phyloP scores from a whole-genome alignment of 2,888 invertebrate species.

The Nemotelus nigrinus region DNA sequence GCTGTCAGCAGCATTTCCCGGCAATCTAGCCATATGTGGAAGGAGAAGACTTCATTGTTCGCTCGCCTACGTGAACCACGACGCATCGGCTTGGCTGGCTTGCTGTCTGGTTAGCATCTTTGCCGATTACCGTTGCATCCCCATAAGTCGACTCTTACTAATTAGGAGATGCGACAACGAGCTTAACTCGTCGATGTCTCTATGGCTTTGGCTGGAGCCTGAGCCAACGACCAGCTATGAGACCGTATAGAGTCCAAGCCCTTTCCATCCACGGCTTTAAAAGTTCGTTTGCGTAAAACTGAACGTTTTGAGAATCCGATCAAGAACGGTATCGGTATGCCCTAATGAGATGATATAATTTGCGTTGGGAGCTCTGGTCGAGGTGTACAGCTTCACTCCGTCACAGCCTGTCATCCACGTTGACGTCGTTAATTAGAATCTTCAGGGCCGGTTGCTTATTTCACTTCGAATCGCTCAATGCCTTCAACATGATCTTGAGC shows the following conservation, averaged over 20 bases:
- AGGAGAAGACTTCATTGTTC: constrained; percentile 39
- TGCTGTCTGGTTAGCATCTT: neutral
- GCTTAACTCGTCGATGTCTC: too few species aligned
- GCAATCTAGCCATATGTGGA: constrained; percentile 39
- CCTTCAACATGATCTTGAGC: constrained; percentile 1
- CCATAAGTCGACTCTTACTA: constrained; percentile 36
- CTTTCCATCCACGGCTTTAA: neutral
- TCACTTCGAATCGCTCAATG: neutral
- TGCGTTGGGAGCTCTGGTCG: neutral
- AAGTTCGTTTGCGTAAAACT: constrained; percentile 21
- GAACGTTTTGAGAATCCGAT: neutral
- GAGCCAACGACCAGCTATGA: neutral
- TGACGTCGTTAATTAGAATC: constrained; percentile 31
- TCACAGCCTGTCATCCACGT: neutral
- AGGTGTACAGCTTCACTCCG: neutral
- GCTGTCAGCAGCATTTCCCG: constrained; percentile 41
- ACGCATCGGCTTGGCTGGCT: neutral
- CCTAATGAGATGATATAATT: constrained; percentile 38
- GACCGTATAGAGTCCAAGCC: neutral
- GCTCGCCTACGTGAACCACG: constrained; percentile 27
- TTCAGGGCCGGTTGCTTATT: constrained; percentile 1
- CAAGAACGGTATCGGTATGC: constrained; percentile 20
- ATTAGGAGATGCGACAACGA: constrained; percentile 33
- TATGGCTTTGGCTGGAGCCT: neutral
- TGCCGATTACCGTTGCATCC: constrained; percentile 26